A percentile compares a stretch with the other conserved stretches of the same genome.
Evolutionary conservation across 2,888 invertebrate species (phyloP).

Genomic region (Pseudococcus jackbeardsleyi): DNA sequence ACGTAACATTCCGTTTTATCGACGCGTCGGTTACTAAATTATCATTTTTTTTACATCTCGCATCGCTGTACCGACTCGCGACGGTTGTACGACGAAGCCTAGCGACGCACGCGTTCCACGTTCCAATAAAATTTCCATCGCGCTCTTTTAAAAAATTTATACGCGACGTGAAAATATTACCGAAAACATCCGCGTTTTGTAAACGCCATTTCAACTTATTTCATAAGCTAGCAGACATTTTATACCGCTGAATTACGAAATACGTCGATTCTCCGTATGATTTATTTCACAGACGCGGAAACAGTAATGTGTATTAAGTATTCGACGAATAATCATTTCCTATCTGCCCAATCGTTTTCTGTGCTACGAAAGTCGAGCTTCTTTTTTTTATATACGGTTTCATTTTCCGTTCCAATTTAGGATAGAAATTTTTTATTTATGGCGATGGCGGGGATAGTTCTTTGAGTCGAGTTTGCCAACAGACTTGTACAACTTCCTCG

Average conservation of each 20-base stretch:
- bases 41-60: background rate
- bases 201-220: background rate
- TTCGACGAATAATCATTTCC: background rate
- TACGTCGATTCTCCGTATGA: slow-evolving; percentile 28
- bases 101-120: background rate
- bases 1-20: background rate
- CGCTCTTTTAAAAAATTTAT: slow-evolving; percentile 6
- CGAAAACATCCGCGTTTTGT: background rate
- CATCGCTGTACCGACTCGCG: background rate
- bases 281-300: background rate
- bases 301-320: background rate
- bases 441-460: too few species aligned
- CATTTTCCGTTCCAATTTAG: too few species aligned
- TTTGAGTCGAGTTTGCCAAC: too few species aligned
- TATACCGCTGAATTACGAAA: slow-evolving; percentile 12
- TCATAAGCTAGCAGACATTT: background rate
- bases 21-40: slow-evolving; percentile 4
- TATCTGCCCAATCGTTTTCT: background rate
- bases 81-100: background rate
- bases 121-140: background rate
- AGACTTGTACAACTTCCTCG: too few species aligned
- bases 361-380: too few species aligned
- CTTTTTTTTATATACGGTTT: too few species aligned
- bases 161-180: background rate
- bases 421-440: too few species aligned